Conservation (phyloP, 2,888 invertebrate species). For the Tipula unca region DNA sequence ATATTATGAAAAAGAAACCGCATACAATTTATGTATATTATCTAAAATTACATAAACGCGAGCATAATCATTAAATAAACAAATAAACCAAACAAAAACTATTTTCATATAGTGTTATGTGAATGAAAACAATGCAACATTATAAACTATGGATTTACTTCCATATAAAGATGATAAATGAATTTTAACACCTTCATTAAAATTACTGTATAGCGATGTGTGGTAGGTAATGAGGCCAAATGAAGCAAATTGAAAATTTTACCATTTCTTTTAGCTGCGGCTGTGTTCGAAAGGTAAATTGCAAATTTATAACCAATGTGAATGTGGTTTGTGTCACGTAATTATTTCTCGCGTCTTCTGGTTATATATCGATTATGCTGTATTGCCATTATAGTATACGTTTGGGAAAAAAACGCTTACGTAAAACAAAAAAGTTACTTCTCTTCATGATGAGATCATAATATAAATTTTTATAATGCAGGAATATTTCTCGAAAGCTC, state of each 20-base stretch:
- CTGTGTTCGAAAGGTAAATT: neutral
- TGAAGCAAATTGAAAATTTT: neutral
- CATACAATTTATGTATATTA: no score
- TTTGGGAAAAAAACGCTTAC: neutral
- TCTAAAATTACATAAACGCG: neutral
- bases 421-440: neutral
- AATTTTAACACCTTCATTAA: neutral
- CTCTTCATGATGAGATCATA: neutral
- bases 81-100: neutral
- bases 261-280: neutral
- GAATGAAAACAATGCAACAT: neutral
- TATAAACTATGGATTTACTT: neutral
- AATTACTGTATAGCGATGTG: neutral
- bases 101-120: neutral
- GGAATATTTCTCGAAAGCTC: neutral
- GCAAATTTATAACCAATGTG: neutral
- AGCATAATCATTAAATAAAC: neutral
- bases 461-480: neutral
- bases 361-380: no score
- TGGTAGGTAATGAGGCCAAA: neutral
- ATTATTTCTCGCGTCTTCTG: neutral
- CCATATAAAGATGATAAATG: neutral
- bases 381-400: neutral
- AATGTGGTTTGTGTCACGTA: conserved; percentile 4
- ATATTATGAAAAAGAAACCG: neutral